Conservation (phyloP, 1,140 invertebrate genomes). For the Eueides isabella region DNA sequence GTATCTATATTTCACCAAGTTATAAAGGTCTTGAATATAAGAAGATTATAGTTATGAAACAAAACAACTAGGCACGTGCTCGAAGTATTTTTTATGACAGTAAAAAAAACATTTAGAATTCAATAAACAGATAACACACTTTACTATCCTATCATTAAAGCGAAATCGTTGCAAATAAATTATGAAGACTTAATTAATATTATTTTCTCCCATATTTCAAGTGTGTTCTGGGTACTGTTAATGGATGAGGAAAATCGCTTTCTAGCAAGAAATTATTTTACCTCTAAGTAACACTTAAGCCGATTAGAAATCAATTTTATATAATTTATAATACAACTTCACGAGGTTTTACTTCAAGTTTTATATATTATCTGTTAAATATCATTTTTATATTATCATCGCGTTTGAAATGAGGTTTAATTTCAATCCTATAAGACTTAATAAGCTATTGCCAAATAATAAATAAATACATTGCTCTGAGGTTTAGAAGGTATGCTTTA, state of each 20-base stretch:
- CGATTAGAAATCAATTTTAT: conserved; percentile 13
- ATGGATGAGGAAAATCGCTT: neutral
- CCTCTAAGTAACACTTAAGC: neutral
- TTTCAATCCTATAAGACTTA: too few relatives aligned
- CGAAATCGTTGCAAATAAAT: conserved; percentile 4
- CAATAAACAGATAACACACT: conserved; percentile 5
- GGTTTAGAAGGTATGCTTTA: too few relatives aligned
- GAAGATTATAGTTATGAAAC: too few relatives aligned
- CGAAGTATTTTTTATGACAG: neutral
- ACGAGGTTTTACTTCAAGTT: neutral
- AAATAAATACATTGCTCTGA: too few relatives aligned
- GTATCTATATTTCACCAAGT: too few relatives aligned
- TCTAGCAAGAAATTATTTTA: neutral
- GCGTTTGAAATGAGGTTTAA: too few relatives aligned
- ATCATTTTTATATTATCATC: too few relatives aligned
- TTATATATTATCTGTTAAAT: neutral
- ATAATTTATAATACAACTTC: neutral
- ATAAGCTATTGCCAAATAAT: too few relatives aligned
- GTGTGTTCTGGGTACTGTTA: neutral
- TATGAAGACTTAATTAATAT: conserved; percentile 9
- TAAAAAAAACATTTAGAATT: neutral
- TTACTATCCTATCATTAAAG: neutral
- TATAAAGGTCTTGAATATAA: too few relatives aligned
- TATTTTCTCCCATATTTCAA: conserved; percentile 9
- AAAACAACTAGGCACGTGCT: too few relatives aligned